A percentile compares a stretch with the other conserved stretches of the same genome.
Conservation (phyloP, 2,113 vertebrate species). For the Hemiscyllium ocellatum region DNA sequence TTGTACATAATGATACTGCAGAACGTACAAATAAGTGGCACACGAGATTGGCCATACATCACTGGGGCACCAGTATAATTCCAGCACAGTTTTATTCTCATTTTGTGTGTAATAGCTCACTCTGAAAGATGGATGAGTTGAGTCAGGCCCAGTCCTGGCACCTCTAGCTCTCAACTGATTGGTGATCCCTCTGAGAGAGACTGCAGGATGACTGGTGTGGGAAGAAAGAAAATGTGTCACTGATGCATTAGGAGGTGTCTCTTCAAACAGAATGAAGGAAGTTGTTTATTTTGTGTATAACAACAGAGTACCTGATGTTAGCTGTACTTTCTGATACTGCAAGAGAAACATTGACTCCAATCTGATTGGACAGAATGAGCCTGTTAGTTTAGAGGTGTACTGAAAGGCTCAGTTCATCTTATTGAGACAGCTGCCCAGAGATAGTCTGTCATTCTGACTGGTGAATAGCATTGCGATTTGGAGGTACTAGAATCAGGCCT, state of each 20-base stretch:
- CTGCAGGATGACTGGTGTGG: background rate
- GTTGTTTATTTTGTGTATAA: background rate
- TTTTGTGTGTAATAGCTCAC: background rate
- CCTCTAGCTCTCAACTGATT: background rate
- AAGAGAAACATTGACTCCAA: background rate
- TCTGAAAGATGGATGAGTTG: background rate
- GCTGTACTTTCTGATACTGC: background rate
- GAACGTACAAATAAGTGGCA: background rate
- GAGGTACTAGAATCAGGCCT: no score
- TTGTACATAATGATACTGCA: background rate
- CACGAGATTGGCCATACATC: background rate
- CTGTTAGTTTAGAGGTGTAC: background rate
- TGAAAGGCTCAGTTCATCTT: background rate
- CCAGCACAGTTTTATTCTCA: background rate
- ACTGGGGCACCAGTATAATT: no score
- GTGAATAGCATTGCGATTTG: background rate
- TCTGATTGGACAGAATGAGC: background rate
- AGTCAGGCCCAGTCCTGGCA: background rate
- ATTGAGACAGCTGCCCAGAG: background rate
- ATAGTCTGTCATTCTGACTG: background rate
- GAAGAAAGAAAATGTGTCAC: background rate
- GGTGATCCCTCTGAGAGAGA: no score
- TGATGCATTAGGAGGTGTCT: background rate
- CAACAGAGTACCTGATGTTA: background rate
- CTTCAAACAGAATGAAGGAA: background rate